phyloP scores from a whole-genome alignment of 1,140 invertebrate species.

The Calosoma granatense region DNA sequence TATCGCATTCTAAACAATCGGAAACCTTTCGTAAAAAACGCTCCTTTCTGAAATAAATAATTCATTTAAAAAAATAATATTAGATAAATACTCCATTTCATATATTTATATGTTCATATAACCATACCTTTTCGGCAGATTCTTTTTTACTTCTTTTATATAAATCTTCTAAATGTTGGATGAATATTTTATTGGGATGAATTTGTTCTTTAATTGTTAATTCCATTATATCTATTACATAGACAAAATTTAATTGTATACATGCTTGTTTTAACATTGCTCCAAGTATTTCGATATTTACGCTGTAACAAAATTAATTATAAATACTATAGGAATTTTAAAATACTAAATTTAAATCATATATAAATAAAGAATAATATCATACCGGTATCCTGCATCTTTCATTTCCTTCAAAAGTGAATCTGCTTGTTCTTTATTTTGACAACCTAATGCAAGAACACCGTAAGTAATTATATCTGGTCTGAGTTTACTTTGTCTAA shows the following conservation, averaged over 20 bases:
- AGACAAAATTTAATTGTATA: conserved; percentile 45
- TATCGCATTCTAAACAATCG: conserved; percentile 36
- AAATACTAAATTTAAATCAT: conserved; percentile 17
- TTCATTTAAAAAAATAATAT: conserved; percentile 14
- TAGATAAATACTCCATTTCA: too few species aligned
- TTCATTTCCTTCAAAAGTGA: conserved; percentile 60
- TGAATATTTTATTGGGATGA: conserved; percentile 43
- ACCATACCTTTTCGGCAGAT: conserved; percentile 37
- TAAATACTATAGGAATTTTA: conserved; percentile 5
- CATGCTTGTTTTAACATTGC: conserved; percentile 54
- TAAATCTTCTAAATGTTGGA: conserved; percentile 45
- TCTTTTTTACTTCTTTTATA: conserved; percentile 34
- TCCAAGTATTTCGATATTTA: conserved; percentile 63
- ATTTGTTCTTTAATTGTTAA: conserved; percentile 47
- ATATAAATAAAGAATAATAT: too few species aligned
- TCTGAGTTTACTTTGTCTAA: conserved; percentile 46
- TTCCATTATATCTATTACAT: conserved; percentile 57
- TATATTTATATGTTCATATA: conserved; percentile 8
- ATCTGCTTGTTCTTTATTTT: conserved; percentile 43
- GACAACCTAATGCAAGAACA: conserved; percentile 68
- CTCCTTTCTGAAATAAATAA: conserved; percentile 24
- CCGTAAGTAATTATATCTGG: conserved; percentile 79
- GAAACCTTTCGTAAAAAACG: conserved; percentile 32
- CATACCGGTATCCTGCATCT: conserved; percentile 47
- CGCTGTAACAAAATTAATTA: conserved; percentile 36